Evolutionary conservation across 2,888 invertebrate species (phyloP).

Genomic region (Noctua janthina): DNA sequence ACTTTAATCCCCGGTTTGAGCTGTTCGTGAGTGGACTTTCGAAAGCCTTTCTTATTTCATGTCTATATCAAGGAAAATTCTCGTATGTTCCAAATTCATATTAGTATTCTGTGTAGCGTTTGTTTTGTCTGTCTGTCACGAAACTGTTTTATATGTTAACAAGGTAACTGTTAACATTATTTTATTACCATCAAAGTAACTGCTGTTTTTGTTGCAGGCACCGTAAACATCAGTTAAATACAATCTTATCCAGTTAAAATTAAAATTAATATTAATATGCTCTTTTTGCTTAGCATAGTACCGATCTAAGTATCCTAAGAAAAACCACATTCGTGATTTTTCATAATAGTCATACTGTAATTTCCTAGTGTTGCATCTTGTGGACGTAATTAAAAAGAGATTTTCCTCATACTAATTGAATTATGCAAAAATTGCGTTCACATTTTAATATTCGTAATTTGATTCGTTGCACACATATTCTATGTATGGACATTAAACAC

Average conservation of each 20-base stretch:
- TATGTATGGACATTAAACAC: neutral
- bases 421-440: conserved; percentile 17
- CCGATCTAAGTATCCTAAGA: neutral
- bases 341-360: neutral
- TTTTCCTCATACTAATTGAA: conserved; percentile 10
- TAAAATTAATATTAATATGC: neutral
- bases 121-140: conserved; percentile 45
- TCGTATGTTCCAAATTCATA: conserved; percentile 38
- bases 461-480: neutral
- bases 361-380: conserved; percentile 20
- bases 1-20: conserved; percentile 26
- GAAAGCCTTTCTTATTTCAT: conserved; percentile 42
- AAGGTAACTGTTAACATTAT: conserved; percentile 37
- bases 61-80: conserved; percentile 30
- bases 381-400: neutral
- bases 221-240: neutral
- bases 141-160: conserved; percentile 47
- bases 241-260: neutral
- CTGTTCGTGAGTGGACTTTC: conserved; percentile 34
- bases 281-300: neutral
- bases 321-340: conserved; percentile 12
- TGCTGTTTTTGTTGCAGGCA: conserved; percentile 18
- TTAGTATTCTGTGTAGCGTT: conserved; percentile 42
- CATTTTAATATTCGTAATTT: neutral
- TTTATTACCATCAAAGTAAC: neutral